These are phyloP conservation scores for Psilopsiagon aurifrons DNA, from an alignment of 2,113 vertebrate genomes.

Conservation along the genomic window DNA sequence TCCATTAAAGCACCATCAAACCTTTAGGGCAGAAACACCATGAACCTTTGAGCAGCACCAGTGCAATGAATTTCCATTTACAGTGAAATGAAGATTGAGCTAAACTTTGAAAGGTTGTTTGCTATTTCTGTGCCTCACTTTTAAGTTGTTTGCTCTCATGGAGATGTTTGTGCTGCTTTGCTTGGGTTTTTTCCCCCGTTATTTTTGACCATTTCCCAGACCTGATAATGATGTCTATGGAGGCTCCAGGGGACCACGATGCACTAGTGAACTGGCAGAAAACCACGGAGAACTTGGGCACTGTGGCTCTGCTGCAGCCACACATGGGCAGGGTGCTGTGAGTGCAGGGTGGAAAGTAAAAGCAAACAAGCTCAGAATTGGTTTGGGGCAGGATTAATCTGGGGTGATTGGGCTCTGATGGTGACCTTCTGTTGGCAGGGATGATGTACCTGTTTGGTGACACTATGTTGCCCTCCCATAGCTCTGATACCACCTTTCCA, in stretches of 20 bases:
- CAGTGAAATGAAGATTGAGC: neutral
- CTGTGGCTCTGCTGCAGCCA: neutral
- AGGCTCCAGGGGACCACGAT: neutral
- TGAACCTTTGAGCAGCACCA: neutral
- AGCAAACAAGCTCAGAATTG: neutral
- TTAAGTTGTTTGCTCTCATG: neutral
- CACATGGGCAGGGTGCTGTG: neutral
- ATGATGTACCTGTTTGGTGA: neutral
- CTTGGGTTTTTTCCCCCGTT: rapidly evolving
- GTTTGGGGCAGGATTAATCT: neutral
- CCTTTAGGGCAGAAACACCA: neutral
- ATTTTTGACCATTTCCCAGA: neutral
- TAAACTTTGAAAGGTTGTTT: neutral
- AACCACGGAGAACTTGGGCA: neutral
- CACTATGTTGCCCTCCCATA: neutral
- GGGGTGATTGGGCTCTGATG: neutral
- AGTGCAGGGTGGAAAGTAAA: neutral
- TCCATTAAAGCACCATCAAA: neutral
- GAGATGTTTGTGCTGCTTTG: neutral
- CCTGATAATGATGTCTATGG: rapidly evolving
- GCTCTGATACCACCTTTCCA: neutral
- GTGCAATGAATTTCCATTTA: neutral
- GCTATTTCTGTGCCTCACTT: neutral
- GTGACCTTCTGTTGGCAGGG: neutral
- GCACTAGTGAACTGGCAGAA: neutral